Evolutionary conservation across 2,888 invertebrate genomes (phyloP).

Genomic region (Petrolisthes manimaculis): DNA sequence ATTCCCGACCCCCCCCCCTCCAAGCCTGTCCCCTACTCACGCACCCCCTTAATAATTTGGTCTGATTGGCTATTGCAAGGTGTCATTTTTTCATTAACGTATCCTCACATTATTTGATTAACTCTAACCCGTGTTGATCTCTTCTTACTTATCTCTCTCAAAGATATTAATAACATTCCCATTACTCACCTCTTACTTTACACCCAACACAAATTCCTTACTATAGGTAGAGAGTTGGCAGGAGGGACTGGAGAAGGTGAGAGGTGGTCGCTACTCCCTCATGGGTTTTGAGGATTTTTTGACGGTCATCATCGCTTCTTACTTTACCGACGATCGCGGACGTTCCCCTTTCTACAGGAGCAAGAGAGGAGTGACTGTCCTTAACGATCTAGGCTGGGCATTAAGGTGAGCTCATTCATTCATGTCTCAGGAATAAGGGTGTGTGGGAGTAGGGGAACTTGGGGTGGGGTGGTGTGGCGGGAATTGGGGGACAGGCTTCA

Average conservation of each 20-base stretch:
- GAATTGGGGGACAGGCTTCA: no score
- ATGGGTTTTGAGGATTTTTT: slow-evolving; percentile 15
- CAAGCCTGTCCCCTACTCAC: no score
- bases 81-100: no score
- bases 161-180: background rate
- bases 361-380: slow-evolving; percentile 7
- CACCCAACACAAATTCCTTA: background rate
- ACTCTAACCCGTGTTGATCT: no score
- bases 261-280: slow-evolving; percentile 8
- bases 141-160: no score
- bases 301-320: slow-evolving; percentile 10
- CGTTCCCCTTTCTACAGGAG: slow-evolving; percentile 18
- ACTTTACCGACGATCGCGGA: slow-evolving; percentile 6
- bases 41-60: no score
- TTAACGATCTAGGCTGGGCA: slow-evolving; percentile 32
- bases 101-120: no score
- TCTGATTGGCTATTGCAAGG: no score
- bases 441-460: no score
- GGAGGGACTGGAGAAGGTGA: slow-evolving; percentile 9
- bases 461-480: no score
- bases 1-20: no score
- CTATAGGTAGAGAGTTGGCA: background rate
- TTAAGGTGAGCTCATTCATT: slow-evolving; percentile 5
- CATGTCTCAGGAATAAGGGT: no score
- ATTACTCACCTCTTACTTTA: background rate